Evolutionary conservation across 2,888 invertebrate species (phyloP).

Genomic region (Apotomis turbidana): DNA sequence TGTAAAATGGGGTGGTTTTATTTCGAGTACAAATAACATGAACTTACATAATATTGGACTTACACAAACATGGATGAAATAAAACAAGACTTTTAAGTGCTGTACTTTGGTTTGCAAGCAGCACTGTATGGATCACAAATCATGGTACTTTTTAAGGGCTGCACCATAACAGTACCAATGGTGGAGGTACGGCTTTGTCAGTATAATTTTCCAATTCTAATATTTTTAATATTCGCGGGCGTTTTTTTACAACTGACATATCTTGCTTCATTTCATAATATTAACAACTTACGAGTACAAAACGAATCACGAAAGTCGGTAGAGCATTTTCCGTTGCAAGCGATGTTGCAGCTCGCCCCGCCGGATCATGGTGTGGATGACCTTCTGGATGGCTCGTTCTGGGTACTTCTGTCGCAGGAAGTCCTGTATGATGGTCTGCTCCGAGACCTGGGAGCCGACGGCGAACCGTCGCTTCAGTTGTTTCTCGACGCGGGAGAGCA

Average conservation of each 20-base stretch:
- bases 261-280: not conserved
- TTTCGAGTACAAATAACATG: conserved; percentile 29
- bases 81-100: conserved; percentile 8
- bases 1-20: conserved; percentile 29
- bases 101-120: no score
- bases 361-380: conserved; percentile 96
- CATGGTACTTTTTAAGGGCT: no score
- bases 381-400: conserved; percentile 93
- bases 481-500: conserved; percentile 94
- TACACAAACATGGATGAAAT: conserved; percentile 1
- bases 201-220: no score
- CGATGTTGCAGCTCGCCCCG: conserved; percentile 98
- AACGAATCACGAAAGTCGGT: conserved; percentile 89
- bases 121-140: no score
- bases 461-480: conserved; percentile 97
- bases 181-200: no score
- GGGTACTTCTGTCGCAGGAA: conserved; percentile 93
- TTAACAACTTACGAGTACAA: not conserved
- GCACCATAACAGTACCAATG: no score
- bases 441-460: conserved; percentile 98
- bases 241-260: no score
- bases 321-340: conserved; percentile 98
- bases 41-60: conserved; percentile 23
- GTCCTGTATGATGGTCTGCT: conserved; percentile 96
- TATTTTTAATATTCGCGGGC: not conserved